Conservation (phyloP, 2,797 vertebrate genomes). For the Myotis planiceps region DNA sequence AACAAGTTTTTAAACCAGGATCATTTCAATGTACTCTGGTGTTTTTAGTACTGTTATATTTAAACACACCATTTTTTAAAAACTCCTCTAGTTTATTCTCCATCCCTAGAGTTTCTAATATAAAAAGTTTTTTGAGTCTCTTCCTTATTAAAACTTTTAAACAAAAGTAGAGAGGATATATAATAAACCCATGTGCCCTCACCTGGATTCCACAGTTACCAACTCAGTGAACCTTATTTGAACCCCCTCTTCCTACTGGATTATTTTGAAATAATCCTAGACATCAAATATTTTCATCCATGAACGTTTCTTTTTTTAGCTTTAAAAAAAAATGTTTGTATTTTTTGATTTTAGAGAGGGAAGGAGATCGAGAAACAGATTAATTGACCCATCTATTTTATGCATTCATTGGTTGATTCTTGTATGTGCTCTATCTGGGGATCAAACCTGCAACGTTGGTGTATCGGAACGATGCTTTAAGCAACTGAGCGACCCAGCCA, state of each 20-base stretch:
- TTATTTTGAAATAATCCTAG: constrained; percentile 45
- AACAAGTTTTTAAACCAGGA: not conserved
- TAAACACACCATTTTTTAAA: not conserved
- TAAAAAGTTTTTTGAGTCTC: not conserved
- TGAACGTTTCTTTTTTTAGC: not conserved
- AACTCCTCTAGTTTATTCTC: constrained; percentile 6
- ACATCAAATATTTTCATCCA: not conserved
- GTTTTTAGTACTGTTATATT: not conserved
- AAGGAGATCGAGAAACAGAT: not conserved
- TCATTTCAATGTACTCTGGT: not conserved
- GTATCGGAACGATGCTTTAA: not conserved
- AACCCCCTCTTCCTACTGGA: not conserved
- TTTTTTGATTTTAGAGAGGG: not conserved
- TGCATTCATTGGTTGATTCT: not conserved
- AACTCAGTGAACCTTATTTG: not conserved
- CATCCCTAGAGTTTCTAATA: not conserved
- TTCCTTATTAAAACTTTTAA: constrained; percentile 24
- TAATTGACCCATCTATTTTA: not conserved
- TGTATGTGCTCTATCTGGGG: not conserved
- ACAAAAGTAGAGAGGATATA: not conserved
- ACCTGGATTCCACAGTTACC: not conserved
- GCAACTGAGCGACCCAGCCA: not conserved
- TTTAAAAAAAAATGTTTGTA: not conserved
- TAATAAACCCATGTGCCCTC: not conserved
- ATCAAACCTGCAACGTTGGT: not conserved